Conservation (phyloP, 2,113 vertebrate species). For the Oncorhynchus nerka region DNA sequence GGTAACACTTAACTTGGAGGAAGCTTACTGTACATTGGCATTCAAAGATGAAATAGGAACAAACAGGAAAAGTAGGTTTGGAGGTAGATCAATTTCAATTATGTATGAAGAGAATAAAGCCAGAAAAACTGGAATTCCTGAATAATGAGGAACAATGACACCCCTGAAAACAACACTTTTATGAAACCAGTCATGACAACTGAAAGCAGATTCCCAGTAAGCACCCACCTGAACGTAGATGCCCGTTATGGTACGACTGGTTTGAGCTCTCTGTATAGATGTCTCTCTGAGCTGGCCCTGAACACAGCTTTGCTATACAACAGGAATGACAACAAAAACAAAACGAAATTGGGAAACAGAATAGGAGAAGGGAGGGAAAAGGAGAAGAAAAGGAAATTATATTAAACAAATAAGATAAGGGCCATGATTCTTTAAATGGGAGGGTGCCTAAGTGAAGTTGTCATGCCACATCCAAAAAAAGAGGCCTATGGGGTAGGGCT, state of each 20-base stretch:
- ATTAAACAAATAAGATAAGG: background rate
- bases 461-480: background rate
- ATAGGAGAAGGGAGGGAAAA: background rate
- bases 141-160: too few species aligned
- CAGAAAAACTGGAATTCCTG: too few species aligned
- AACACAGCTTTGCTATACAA: slow-evolving; percentile 83
- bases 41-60: too few species aligned
- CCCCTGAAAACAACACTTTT: too few species aligned
- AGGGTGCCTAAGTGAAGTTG: background rate
- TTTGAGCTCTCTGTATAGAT: slow-evolving; percentile 80
- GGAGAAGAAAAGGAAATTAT: slow-evolving; percentile 1
- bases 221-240: slow-evolving; percentile 85
- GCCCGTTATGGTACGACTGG: slow-evolving; percentile 80
- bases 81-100: too few species aligned
- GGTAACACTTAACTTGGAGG: too few species aligned
- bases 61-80: too few species aligned
- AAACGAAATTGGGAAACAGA: background rate
- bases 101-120: too few species aligned
- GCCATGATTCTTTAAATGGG: background rate
- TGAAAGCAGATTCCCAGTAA: slow-evolving; percentile 41
- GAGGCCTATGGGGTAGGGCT: background rate
- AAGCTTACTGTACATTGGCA: too few species aligned
- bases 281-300: slow-evolving; percentile 79
- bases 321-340: slow-evolving; percentile 55
- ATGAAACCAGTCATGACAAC: too few species aligned